Percentiles rank a stretch among this genome's conserved stretches.
These are phyloP conservation scores for Elysia crispata DNA, from an alignment of 2,888 invertebrate species.

Conservation along the genomic window DNA sequence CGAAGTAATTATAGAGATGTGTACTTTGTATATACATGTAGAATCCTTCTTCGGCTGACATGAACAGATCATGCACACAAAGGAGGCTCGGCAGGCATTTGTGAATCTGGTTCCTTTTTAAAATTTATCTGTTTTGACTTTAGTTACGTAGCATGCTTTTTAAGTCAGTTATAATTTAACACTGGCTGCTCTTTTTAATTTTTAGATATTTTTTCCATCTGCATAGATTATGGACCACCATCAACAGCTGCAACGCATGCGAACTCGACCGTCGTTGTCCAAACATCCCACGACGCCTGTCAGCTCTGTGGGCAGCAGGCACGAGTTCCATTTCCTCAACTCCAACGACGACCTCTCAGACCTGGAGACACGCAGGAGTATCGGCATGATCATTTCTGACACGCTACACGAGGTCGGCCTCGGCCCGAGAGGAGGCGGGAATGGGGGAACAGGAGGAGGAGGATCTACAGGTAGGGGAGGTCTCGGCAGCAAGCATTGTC, in stretches of 20 bases:
- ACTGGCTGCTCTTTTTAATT: too few relatives aligned
- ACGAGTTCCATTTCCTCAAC: conserved; percentile 30
- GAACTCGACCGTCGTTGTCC: conserved; percentile 27
- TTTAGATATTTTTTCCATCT: too few relatives aligned
- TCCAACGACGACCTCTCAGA: conserved; percentile 35
- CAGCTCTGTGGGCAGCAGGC: conserved; percentile 28
- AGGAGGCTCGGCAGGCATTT: too few relatives aligned
- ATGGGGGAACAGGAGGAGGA: conserved; percentile 15
- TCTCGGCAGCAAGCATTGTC: neutral
- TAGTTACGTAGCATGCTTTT: too few relatives aligned
- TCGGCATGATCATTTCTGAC: conserved; percentile 29
- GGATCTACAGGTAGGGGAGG: too few relatives aligned
- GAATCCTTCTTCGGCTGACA: too few relatives aligned
- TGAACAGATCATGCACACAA: too few relatives aligned
- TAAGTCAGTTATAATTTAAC: too few relatives aligned
- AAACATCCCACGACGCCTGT: conserved; percentile 41
- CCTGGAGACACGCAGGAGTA: conserved; percentile 33
- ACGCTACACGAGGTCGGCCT: conserved; percentile 21
- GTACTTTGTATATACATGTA: too few relatives aligned
- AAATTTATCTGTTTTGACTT: too few relatives aligned
- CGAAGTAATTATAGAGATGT: too few relatives aligned
- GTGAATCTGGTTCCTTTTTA: too few relatives aligned
- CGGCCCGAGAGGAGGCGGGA: neutral
- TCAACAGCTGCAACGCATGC: neutral
- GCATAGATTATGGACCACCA: neutral